Evolutionary conservation across 2,888 invertebrate species (phyloP).

Genomic region (Macrosiphum euphorbiae): DNA sequence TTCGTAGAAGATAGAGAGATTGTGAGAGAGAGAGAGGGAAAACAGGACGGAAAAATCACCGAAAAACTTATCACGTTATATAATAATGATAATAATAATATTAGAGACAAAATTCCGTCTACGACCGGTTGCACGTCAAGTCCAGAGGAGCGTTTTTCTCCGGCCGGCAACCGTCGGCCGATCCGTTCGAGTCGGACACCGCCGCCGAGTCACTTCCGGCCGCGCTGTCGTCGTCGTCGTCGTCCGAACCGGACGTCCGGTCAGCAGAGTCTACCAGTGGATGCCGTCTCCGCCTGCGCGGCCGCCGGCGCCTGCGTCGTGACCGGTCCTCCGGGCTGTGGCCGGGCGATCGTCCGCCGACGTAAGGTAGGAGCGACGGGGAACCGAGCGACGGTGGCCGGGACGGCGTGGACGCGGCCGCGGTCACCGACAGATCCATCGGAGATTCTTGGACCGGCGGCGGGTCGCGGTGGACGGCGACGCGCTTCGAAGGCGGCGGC

Average conservation of each 20-base stretch:
- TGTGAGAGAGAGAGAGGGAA: not conserved
- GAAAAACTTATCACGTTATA: not conserved
- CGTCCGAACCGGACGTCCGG: slow-evolving; percentile 5
- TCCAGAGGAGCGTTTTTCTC: slow-evolving; percentile 58
- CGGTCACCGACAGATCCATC: slow-evolving; percentile 65
- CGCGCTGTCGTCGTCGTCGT: not conserved
- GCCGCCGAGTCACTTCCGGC: not conserved
- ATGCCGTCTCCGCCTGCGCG: not conserved
- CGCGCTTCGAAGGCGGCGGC: not conserved
- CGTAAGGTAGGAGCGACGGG: not conserved
- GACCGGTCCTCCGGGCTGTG: not conserved
- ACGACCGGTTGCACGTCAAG: slow-evolving; percentile 51
- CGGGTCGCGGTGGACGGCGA: not conserved
- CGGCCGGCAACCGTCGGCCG: not conserved
- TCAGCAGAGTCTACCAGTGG: not conserved
- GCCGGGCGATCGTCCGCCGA: not conserved
- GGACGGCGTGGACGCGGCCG: not conserved
- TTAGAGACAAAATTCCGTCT: not conserved
- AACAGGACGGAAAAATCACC: not conserved
- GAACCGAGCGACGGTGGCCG: not conserved
- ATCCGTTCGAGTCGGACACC: not conserved
- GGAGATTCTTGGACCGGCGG: slow-evolving; percentile 65
- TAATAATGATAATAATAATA: not conserved
- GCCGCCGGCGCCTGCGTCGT: not conserved
- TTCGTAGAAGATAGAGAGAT: not conserved